These are phyloP conservation scores for Eilema caniola DNA, from an alignment of 2,888 invertebrate species.

Conservation along the genomic window DNA sequence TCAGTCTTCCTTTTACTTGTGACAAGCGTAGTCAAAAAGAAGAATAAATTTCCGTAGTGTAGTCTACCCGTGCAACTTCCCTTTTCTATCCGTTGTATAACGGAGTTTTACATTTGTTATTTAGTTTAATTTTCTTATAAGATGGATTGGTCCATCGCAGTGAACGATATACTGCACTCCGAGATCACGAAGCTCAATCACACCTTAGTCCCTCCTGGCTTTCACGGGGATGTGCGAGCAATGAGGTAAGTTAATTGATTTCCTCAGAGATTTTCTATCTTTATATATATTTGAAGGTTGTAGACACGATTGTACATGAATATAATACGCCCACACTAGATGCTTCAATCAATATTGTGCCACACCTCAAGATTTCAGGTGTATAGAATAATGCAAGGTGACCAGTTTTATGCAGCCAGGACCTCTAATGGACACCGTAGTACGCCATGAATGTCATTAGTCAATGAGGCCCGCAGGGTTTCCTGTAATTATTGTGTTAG, in stretches of 20 bases:
- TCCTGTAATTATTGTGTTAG: background rate
- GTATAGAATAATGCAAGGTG: background rate
- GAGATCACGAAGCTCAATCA: conserved; percentile 66
- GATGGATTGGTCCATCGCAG: conserved; percentile 30
- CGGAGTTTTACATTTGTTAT: conserved; percentile 3
- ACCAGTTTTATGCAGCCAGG: background rate
- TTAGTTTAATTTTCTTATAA: background rate
- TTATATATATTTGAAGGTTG: background rate
- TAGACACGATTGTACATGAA: background rate
- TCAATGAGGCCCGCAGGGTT: background rate
- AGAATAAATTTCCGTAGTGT: background rate
- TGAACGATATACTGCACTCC: conserved; percentile 65
- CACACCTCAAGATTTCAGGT: conserved; percentile 32
- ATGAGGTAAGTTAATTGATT: conserved; percentile 55
- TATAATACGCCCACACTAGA: background rate
- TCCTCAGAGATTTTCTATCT: background rate
- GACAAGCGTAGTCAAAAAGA: background rate
- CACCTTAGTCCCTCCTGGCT: conserved; percentile 65
- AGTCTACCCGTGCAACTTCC: conserved; percentile 1
- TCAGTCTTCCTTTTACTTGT: conserved; percentile 17
- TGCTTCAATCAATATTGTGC: conserved; percentile 21
- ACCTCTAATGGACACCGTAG: background rate
- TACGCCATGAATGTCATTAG: background rate
- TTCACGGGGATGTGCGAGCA: conserved; percentile 60
- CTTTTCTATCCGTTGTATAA: conserved; percentile 12